phyloP scores from a whole-genome alignment of 2,888 invertebrate genomes.

The Creontiades dilutus region DNA sequence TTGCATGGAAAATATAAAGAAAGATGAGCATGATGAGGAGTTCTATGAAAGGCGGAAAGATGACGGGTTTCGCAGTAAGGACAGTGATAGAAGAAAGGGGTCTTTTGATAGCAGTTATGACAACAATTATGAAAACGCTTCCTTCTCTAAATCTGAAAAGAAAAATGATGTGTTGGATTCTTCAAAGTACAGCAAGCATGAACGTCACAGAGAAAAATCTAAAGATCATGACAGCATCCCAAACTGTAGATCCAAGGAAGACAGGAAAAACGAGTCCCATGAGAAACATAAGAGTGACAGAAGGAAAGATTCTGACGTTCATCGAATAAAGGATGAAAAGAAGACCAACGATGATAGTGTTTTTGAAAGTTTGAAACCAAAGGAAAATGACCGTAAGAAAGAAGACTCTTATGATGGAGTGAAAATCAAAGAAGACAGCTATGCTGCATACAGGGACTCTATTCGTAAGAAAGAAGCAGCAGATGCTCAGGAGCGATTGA shows the following conservation, averaged over 20 bases:
- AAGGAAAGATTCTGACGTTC: constrained; percentile 77
- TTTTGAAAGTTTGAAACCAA: constrained; percentile 55
- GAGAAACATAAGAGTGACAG: constrained; percentile 77
- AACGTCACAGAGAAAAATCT: constrained; percentile 72
- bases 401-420: constrained; percentile 45
- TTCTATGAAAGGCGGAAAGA: constrained; percentile 75
- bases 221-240: constrained; percentile 81
- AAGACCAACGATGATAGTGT: constrained; percentile 60
- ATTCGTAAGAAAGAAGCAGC: constrained; percentile 63
- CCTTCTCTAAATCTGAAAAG: constrained; percentile 76
- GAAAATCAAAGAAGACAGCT: constrained; percentile 56
- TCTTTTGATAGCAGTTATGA: constrained; percentile 73
- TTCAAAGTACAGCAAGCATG: constrained; percentile 65
- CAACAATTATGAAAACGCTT: constrained; percentile 34
- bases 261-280: constrained; percentile 77
- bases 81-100: constrained; percentile 76
- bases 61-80: constrained; percentile 75
- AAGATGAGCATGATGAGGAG: constrained; percentile 77
- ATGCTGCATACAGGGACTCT: constrained; percentile 44
- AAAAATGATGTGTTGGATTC: constrained; percentile 69
- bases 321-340: constrained; percentile 70
- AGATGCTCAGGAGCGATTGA: constrained; percentile 73
- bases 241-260: constrained; percentile 79
- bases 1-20: constrained; percentile 77
- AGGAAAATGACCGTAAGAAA: constrained; percentile 45